Evolutionary conservation across 2,797 vertebrate genomes (phyloP).

Genomic region (Choloepus didactylus): DNA sequence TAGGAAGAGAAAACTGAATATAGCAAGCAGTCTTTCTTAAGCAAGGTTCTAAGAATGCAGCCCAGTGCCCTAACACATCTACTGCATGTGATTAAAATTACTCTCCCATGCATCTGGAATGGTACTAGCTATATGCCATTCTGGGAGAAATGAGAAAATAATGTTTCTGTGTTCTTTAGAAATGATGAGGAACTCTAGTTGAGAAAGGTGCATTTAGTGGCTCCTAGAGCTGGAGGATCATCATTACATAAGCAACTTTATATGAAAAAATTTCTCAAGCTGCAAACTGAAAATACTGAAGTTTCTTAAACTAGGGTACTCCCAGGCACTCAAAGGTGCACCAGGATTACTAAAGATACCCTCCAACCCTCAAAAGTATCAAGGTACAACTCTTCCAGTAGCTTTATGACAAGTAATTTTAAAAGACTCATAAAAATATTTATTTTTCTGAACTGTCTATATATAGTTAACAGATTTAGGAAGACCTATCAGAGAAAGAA

Average conservation of each 20-base stretch:
- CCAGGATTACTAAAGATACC: slow-evolving; percentile 14
- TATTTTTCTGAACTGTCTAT: neutral
- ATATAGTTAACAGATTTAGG: neutral
- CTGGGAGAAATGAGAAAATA: neutral
- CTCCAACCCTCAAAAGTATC: neutral
- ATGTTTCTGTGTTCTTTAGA: neutral
- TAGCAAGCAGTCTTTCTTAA: neutral
- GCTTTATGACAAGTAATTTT: neutral
- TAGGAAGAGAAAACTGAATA: slow-evolving; percentile 53
- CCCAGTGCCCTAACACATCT: neutral
- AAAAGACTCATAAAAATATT: slow-evolving; percentile 10
- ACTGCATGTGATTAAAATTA: neutral
- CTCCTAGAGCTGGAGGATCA: neutral
- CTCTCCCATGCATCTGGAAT: neutral
- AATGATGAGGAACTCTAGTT: neutral
- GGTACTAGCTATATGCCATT: neutral
- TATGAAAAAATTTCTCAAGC: neutral
- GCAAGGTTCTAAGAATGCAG: neutral
- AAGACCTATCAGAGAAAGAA: neutral
- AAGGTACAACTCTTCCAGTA: neutral
- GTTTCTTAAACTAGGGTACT: neutral
- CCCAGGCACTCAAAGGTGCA: neutral
- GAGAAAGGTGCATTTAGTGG: neutral
- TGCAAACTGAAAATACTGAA: neutral
- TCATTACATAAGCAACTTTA: neutral